phyloP scores from a whole-genome alignment of 2,888 invertebrate genomes.

The Neoscelio sp. region DNA sequence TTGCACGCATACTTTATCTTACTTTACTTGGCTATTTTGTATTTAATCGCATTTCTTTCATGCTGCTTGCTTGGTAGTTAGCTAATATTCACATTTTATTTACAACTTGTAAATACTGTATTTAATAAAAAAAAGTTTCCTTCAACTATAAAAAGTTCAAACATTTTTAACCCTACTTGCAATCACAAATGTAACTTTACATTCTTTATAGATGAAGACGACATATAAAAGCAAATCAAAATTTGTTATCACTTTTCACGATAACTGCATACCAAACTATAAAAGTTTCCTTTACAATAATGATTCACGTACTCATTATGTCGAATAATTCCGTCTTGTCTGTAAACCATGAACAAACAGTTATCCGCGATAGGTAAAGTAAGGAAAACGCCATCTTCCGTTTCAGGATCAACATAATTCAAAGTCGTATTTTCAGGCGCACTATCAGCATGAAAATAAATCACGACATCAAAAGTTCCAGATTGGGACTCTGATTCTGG shows the following conservation, averaged over 20 bases:
- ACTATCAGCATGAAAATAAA: conserved; percentile 78
- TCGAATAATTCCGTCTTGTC: conserved; percentile 83
- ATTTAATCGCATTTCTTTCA: too few species aligned
- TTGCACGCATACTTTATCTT: too few species aligned
- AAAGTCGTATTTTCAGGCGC: conserved; percentile 73
- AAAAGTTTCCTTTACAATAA: conserved; percentile 78
- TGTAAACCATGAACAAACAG: conserved; percentile 87
- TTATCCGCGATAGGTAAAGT: conserved; percentile 87
- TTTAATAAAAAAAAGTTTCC: too few species aligned
- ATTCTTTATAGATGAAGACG: too few species aligned
- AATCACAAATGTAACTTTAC: too few species aligned
- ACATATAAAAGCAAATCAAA: too few species aligned
- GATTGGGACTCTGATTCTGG: not conserved
- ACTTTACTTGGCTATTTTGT: too few species aligned
- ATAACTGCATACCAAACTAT: conserved; percentile 80
- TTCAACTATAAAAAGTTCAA: too few species aligned
- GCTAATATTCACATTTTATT: too few species aligned
- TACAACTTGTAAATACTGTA: too few species aligned
- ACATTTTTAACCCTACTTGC: too few species aligned
- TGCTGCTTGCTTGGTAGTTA: too few species aligned
- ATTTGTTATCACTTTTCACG: conserved; percentile 69
- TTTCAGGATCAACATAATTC: conserved; percentile 77
- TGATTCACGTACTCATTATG: conserved; percentile 80
- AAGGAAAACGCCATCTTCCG: conserved; percentile 84
- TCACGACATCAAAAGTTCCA: conserved; percentile 76